Base-by-base conservation (phyloP, 2,113 vertebrate genomes). In the Sus scrofa region DNA sequence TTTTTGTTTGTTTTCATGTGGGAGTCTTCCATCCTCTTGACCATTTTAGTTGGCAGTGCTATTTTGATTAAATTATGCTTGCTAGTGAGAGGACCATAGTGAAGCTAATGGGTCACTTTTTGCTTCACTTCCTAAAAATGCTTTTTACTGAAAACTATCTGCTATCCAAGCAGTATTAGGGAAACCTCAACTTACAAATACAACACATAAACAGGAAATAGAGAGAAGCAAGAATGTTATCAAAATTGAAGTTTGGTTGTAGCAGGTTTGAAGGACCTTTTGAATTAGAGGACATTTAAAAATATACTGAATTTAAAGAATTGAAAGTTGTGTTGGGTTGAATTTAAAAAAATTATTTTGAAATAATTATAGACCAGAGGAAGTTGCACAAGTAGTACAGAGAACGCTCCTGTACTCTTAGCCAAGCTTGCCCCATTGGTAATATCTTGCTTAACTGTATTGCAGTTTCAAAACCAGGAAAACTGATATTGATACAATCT, bases 401-500 rank as follows among this genome's bases (percentile, higher is more conserved):
- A 90, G 44, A 50, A 90, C 44, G 2, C 54, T 81, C 39, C 18
- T 58, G 1, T 50, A 52, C 26, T 15, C 4, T 67, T 94, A 14
- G 27, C 60, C 6, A 75, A 63, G 20, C n/a, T 78, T 81, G 13
- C 32, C 11, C 11, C 15, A 22, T 8, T 94, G 56, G 60, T 84
- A 54, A 50, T 75, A 30, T 67, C 26, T 96, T 96, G 27, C 56
- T 56, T 95, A 94, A 94, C 11, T 89, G 1, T 54, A 62, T 20
- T 90, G 82, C 77, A 39, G n/a, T 71, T 44, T 68, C 83, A 79
- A 96, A 83, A 84, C 4, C 65, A 75, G 65, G 44, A 95, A 92
- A 92, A 89, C 50, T 71, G 79, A 79, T 44, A 30, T 85, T 74
- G n/a, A 27, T 90, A 78, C 22, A 87, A 14, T 83, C 39, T 87